Conservation (phyloP, 2,797 vertebrate species). For the Podarcis lilfordi region DNA sequence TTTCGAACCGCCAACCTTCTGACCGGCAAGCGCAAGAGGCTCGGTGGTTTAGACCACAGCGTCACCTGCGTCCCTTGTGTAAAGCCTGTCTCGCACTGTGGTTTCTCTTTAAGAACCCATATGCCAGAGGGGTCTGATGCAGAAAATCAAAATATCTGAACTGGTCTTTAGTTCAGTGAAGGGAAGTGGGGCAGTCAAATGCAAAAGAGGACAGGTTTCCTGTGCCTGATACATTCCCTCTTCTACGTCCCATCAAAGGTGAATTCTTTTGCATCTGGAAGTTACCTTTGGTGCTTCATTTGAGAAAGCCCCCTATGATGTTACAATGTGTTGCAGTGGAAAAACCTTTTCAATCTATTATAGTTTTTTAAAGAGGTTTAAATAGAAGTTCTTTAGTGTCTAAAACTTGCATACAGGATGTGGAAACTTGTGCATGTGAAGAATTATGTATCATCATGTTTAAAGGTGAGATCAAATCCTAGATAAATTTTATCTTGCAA, state of each 20-base stretch:
- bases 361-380: neutral
- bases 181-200: neutral
- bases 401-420: slow-evolving; percentile 19
- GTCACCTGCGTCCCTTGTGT: too few relatives aligned
- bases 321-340: neutral
- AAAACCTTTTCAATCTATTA: neutral
- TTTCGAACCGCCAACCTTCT: too few relatives aligned
- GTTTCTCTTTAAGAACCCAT: neutral
- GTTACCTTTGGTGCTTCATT: neutral
- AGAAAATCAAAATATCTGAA: neutral
- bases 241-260: neutral
- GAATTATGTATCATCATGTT: neutral
- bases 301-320: neutral
- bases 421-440: slow-evolving; percentile 24
- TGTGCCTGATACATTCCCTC: neutral
- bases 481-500: slow-evolving; percentile 36
- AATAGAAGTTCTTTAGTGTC: neutral
- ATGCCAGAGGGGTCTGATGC: neutral
- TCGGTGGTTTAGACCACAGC: too few relatives aligned
- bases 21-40: too few relatives aligned
- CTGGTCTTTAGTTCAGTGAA: neutral
- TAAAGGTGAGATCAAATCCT: slow-evolving; percentile 33
- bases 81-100: neutral
- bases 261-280: neutral
- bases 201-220: neutral